These are phyloP conservation scores for Himalopsyche tibetana DNA, from an alignment of 2,888 invertebrate species.

Conservation along the genomic window DNA sequence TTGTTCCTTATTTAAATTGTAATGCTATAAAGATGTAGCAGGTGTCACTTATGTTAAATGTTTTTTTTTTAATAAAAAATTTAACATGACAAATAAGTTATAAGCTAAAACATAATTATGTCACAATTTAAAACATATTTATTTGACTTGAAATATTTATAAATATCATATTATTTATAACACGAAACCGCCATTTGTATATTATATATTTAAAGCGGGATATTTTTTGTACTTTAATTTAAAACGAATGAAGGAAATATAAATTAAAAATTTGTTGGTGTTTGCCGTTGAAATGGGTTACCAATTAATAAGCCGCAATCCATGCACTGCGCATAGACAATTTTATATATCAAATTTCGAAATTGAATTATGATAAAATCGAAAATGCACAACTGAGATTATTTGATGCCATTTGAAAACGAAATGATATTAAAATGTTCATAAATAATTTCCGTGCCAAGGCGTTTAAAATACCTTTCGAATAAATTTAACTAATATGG, in stretches of 20 bases:
- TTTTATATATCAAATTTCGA: background rate
- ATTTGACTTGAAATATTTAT: no score
- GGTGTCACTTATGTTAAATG: no score
- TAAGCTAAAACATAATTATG: no score
- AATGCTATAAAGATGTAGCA: no score
- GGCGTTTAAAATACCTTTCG: background rate
- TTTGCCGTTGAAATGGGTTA: background rate
- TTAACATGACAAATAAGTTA: no score
- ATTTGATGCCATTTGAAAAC: slow-evolving; percentile 1
- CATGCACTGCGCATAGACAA: background rate
- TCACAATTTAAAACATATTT: no score
- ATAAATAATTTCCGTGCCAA: background rate
- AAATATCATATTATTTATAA: no score
- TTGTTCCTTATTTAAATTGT: no score
- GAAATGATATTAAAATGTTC: background rate
- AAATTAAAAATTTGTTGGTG: background rate
- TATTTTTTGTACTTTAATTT: background rate
- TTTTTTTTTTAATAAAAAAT: no score
- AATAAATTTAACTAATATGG: slow-evolving; percentile 29
- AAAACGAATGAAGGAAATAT: background rate
- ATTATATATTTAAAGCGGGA: background rate
- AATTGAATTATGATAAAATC: slow-evolving; percentile 11
- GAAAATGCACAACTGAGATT: slow-evolving; percentile 3
- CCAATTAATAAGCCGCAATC: slow-evolving; percentile 21
- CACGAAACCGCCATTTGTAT: no score